These are phyloP conservation scores for Hassar affinis DNA, from an alignment of 2,113 vertebrate genomes.

Conservation along the genomic window DNA sequence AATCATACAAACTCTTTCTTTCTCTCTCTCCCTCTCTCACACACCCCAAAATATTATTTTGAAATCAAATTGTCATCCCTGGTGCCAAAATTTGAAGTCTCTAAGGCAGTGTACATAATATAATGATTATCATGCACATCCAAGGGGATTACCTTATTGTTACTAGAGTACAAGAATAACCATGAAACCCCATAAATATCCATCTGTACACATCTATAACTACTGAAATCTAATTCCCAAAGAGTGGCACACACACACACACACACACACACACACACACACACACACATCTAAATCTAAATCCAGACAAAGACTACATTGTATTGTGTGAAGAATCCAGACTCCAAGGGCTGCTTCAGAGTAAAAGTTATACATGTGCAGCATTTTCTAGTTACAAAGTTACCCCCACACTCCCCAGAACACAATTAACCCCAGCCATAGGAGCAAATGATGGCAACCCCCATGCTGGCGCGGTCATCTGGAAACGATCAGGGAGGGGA, in stretches of 20 bases:
- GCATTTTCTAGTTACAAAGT: conserved; percentile 9
- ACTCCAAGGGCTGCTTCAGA: conserved; percentile 3
- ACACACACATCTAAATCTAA: neutral
- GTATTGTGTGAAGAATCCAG: conserved; percentile 16
- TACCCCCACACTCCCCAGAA: neutral
- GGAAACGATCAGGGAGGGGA: conserved; percentile 33
- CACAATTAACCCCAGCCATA: conserved; percentile 9
- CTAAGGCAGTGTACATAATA: neutral
- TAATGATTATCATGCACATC: neutral
- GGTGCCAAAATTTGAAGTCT: conserved; percentile 7
- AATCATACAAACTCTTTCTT: neutral
- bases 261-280: neutral
- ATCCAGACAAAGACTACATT: conserved; percentile 14
- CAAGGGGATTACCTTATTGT: neutral
- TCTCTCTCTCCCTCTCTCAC: neutral
- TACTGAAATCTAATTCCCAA: conserved; percentile 16
- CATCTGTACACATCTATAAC: conserved; percentile 36
- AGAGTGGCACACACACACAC: conserved; percentile 16
- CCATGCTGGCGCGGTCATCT: conserved; percentile 33
- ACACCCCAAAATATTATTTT: no score
- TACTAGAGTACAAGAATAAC: neutral
- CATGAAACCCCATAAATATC: neutral
- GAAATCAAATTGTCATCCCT: neutral
- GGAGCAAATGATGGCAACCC: conserved; percentile 17
- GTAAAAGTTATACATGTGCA: conserved; percentile 2